Percentiles rank a stretch among this genome's conserved stretches.
Evolutionary conservation across 2,113 vertebrate genomes (phyloP).

Genomic region (Globicephala melas): DNA sequence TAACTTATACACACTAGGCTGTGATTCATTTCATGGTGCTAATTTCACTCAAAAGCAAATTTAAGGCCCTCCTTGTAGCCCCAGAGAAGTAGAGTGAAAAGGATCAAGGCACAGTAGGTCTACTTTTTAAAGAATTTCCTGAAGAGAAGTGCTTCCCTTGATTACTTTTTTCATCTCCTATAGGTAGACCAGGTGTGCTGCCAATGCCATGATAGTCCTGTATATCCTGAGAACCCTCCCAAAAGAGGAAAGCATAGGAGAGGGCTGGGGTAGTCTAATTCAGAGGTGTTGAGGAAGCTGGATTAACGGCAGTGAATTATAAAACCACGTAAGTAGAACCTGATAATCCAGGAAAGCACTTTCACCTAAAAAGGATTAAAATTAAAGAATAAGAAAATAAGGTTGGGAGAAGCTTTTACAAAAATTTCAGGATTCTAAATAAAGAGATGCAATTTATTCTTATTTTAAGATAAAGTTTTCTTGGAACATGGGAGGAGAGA

Average conservation of each 20-base stretch:
- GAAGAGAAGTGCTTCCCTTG: background rate
- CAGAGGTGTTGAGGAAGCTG: background rate
- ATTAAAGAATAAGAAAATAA: background rate
- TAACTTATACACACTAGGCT: background rate
- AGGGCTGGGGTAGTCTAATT: background rate
- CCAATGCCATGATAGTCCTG: background rate
- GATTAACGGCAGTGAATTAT: background rate
- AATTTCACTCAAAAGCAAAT: background rate
- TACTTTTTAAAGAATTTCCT: background rate
- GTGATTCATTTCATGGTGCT: background rate
- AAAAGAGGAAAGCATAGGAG: background rate
- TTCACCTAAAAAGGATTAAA: conserved; percentile 7
- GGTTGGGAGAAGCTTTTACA: background rate
- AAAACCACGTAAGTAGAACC: background rate
- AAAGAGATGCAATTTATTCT: conserved; percentile 15
- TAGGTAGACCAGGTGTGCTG: background rate
- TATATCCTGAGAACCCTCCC: background rate
- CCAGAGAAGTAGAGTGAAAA: background rate
- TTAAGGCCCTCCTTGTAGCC: background rate
- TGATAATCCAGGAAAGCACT: background rate
- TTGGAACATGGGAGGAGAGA: background rate
- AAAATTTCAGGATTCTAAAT: conserved; percentile 11
- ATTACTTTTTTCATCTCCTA: background rate
- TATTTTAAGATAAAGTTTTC: conserved; percentile 39
- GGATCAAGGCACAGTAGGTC: background rate